Evolutionary conservation across 2,113 vertebrate genomes (phyloP).

Genomic region (Apteryx owenii): DNA sequence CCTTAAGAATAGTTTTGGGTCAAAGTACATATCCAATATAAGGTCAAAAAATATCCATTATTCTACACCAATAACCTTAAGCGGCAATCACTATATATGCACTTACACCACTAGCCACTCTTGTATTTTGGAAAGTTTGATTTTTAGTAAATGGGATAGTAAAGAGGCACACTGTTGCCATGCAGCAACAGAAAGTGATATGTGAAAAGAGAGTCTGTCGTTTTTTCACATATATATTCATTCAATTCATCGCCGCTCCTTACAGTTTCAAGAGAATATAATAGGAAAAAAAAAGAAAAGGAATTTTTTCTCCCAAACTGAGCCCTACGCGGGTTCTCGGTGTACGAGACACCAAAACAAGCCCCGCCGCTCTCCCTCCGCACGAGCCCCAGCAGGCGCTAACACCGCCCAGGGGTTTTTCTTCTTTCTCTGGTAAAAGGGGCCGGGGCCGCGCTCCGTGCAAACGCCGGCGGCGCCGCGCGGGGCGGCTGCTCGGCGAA

Average conservation of each 20-base stretch:
- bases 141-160: neutral
- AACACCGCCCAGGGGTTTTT: no score
- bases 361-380: no score
- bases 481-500: no score
- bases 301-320: neutral
- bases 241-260: neutral
- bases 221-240: neutral
- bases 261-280: neutral
- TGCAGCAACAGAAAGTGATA: accelerated
- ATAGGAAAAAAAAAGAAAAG: neutral
- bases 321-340: no score
- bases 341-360: no score
- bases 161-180: neutral
- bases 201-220: neutral
- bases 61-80: accelerated
- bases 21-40: neutral
- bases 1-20: neutral
- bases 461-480: no score
- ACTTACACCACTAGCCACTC: accelerated
- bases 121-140: neutral
- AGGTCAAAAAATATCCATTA: neutral
- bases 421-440: no score
- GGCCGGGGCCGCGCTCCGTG: no score
- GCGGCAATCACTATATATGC: neutral
- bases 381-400: no score